Base-by-base conservation (phyloP, 2,113 vertebrate genomes). In the Rhipidura dahli region DNA sequence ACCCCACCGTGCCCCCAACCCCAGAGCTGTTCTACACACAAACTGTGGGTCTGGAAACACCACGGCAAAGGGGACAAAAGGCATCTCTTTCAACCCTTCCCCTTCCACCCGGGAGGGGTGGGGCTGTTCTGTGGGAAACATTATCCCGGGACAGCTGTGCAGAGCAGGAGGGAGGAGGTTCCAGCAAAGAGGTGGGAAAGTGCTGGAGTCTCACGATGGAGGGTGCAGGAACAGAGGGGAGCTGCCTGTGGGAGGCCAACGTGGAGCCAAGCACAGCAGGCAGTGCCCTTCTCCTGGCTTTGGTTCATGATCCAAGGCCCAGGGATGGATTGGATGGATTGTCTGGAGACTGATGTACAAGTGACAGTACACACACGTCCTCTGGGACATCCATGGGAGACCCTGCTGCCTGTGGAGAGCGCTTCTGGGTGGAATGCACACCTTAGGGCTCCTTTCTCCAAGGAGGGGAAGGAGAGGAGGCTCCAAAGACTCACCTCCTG, bases 371-470 rank as follows among this genome's bases (percentile, higher is more conserved):
- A 21, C 27, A 18, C 3, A 1, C 8, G 24, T 20, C 68, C 53
- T 45, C 22, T 17, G 42, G 45, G 33, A 50, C 2, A 2, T 54
- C n/a, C 3, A 2, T 1, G 1, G 1, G 71, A 56, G n/a, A 51
- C 40, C 15, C 47, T 1, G 1, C n/a, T 90, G 82, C 42, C n/a
- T 11, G 26, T 1, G 0, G 77, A 68, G 59, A 75, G 56, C 37
- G 49, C 27, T 47, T 35, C 37, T 23, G 44, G 33, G 20, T 45
- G 59, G 31, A 35, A 47, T 11, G 2, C 2, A 6, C 0, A 0
- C 47, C 30, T 35, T 31, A 11, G 27, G 35, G 57, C 26, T 66
- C 75, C 37, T 44, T 65, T 66, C 65, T 56, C 30, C 3, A 1
- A 8, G 8, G 10, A 4, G 15, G 13, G 28, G 15, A 50, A 44